Evolutionary conservation across 2,888 invertebrate species (phyloP).

Genomic region (Cremastinae sp.): DNA sequence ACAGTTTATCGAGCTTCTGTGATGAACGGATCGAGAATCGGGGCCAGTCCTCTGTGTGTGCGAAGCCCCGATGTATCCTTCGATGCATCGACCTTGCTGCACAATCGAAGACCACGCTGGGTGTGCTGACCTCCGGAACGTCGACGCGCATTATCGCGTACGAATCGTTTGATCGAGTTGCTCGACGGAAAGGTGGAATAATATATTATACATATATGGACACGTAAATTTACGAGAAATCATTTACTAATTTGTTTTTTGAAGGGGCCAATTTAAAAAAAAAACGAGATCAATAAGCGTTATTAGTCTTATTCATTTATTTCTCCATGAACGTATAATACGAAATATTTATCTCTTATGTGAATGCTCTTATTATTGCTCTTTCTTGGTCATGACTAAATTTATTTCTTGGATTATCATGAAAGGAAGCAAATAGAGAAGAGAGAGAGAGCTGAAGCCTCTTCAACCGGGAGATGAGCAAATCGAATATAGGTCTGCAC

Average conservation of each 20-base stretch:
- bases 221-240: no score
- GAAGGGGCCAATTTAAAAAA: no score
- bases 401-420: neutral
- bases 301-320: no score
- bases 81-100: constrained; percentile 47
- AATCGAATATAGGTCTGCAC: constrained; percentile 44
- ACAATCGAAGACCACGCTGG: constrained; percentile 34
- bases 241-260: no score
- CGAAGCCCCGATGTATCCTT: constrained; percentile 26
- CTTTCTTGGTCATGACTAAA: neutral
- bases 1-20: constrained; percentile 52
- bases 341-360: no score
- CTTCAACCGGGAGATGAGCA: constrained; percentile 36
- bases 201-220: no score
- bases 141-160: constrained; percentile 33
- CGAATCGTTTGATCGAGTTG: constrained; percentile 40
- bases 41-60: neutral
- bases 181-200: no score
- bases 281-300: no score
- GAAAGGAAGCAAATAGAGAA: constrained; percentile 3
- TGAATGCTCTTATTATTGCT: no score
- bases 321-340: no score
- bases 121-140: constrained; percentile 4
- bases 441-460: constrained; percentile 11
- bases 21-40: constrained; percentile 42